A percentile compares a stretch with the other conserved stretches of the same genome.
Conservation (phyloP, 1,140 invertebrate genomes). For the Diabrotica virgifera region DNA sequence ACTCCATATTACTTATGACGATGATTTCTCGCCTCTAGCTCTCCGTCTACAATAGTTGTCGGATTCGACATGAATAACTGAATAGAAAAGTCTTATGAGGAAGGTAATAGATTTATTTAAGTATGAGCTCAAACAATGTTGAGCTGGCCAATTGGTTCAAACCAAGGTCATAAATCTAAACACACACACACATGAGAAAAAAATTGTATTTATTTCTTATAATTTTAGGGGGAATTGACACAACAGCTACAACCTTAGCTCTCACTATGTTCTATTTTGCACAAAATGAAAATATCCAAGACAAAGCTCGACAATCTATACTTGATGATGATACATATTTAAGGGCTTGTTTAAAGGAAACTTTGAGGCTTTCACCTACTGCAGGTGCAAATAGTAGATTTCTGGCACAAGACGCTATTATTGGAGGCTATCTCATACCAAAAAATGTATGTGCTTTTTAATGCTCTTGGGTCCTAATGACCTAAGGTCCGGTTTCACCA, state of each 20-base stretch:
- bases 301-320: constrained; percentile 27
- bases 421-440: constrained; percentile 52
- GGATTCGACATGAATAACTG: no score
- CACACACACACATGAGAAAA: no score
- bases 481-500: no score
- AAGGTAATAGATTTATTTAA: no score
- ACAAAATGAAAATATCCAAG: constrained; percentile 32
- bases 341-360: constrained; percentile 67
- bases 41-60: no score
- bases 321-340: constrained; percentile 49
- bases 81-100: no score
- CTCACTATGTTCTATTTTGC: constrained; percentile 41
- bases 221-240: constrained; percentile 47
- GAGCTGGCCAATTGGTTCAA: no score
- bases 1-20: no score
- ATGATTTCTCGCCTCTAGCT: no score
- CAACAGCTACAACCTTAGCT: constrained; percentile 39
- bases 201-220: neutral
- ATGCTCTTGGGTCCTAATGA: neutral
- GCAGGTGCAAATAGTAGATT: constrained; percentile 51
- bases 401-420: constrained; percentile 45
- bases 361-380: constrained; percentile 55
- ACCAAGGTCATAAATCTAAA: no score
- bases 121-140: no score
- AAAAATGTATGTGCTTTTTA: constrained; percentile 44